phyloP scores from a whole-genome alignment of 2,888 invertebrate genomes.

The Tethea ocularis region DNA sequence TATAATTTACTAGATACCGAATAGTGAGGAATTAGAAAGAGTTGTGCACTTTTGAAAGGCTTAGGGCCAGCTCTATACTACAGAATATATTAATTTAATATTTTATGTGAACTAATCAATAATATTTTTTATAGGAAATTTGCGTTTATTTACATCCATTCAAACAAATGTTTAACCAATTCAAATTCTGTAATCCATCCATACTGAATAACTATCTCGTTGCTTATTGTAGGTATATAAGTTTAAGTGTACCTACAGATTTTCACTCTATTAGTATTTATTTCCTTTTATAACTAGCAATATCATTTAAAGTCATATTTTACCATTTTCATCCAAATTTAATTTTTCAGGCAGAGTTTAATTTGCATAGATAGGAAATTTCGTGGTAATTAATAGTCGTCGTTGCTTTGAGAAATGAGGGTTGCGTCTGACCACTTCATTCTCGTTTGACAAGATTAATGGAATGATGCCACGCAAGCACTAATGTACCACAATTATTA shows the following conservation, averaged over 20 bases:
- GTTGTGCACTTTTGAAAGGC: no score
- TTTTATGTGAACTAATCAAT: no score
- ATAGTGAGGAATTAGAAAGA: no score
- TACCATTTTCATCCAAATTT: constrained; percentile 39
- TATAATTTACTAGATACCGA: no score
- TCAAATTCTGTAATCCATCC: no score
- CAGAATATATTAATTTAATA: no score
- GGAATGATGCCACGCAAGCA: constrained; percentile 57
- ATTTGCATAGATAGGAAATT: constrained; percentile 72
- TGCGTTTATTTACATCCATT: no score
- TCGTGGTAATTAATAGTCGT: constrained; percentile 63
- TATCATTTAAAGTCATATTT: constrained; percentile 11
- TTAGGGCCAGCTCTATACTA: no score
- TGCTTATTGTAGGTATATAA: no score
- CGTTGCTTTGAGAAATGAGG: constrained; percentile 69
- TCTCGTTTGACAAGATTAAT: constrained; percentile 70
- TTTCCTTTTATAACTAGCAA: background rate
- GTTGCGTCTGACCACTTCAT: constrained; percentile 73
- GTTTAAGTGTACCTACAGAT: no score
- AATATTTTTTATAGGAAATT: no score
- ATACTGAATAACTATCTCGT: background rate
- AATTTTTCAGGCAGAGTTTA: constrained; percentile 52
- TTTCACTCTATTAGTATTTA: background rate
- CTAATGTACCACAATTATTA: constrained; percentile 47
- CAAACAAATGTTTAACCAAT: no score